Conservation (phyloP, 2,113 vertebrate species). For the Tetraodon nigroviridis region DNA sequence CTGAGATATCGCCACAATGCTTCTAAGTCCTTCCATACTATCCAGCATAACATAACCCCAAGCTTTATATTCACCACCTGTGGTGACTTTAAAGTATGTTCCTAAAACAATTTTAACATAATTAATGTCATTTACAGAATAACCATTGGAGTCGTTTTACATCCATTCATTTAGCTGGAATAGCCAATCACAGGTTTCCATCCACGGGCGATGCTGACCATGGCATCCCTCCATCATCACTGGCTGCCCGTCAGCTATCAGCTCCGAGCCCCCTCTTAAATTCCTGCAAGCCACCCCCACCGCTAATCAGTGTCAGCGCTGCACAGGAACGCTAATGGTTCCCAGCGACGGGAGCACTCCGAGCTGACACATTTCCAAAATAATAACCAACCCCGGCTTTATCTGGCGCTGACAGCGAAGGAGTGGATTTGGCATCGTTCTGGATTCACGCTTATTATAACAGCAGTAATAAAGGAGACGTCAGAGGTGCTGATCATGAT, state of each 20-base stretch:
- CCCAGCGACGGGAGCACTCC: conserved; percentile 18
- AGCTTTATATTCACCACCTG: too few relatives aligned
- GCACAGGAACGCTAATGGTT: conserved; percentile 27
- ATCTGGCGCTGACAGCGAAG: conserved; percentile 5
- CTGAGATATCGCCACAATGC: too few relatives aligned
- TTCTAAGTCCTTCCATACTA: too few relatives aligned
- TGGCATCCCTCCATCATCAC: conserved; percentile 28
- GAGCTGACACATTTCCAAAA: conserved; percentile 22
- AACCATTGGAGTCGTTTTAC: too few relatives aligned
- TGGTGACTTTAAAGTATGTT: too few relatives aligned
- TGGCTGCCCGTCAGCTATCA: conserved; percentile 50
- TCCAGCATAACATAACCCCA: too few relatives aligned
- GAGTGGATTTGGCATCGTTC: conserved; percentile 7
- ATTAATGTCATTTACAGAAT: too few relatives aligned
- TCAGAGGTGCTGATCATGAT: not conserved
- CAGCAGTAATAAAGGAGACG: conserved; percentile 19
- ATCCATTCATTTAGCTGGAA: too few relatives aligned
- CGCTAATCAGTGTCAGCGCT: conserved; percentile 31
- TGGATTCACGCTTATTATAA: conserved; percentile 20
- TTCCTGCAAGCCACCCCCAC: conserved; percentile 7
- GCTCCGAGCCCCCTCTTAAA: conserved; percentile 22
- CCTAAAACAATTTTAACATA: too few relatives aligned
- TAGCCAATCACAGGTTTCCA: too few relatives aligned
- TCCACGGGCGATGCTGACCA: not conserved
- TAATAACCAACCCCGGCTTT: conserved; percentile 21